Evolutionary conservation across 2,797 vertebrate genomes (phyloP).

Genomic region (Octomys mimax): DNA sequence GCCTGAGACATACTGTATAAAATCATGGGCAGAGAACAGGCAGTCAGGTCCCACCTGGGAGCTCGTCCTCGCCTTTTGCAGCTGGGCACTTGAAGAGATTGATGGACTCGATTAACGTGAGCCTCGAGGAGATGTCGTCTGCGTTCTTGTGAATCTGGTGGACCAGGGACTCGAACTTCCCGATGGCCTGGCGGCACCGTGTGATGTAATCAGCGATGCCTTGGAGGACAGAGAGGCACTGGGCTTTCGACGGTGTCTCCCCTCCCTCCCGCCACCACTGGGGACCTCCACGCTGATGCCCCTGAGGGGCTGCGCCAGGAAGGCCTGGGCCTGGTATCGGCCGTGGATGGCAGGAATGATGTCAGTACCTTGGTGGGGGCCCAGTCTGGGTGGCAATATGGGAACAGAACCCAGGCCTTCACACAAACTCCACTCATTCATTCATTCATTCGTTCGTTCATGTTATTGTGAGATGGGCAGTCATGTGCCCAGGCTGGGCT

Average conservation of each 20-base stretch:
- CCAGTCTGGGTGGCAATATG: background rate
- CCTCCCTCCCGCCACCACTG: background rate
- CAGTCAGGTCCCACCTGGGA: constrained; percentile 91
- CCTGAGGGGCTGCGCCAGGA: too few relatives aligned
- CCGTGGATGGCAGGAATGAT: too few relatives aligned
- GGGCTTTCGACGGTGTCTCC: background rate
- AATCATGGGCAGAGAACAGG: background rate
- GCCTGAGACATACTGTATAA: background rate
- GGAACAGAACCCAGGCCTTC: background rate
- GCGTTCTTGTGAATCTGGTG: constrained; percentile 93
- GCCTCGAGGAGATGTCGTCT: constrained; percentile 91
- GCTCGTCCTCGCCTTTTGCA: constrained; percentile 81
- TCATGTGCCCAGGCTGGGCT: background rate
- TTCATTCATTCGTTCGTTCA: background rate
- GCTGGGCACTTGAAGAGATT: constrained; percentile 93
- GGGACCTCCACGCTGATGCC: fast-evolving
- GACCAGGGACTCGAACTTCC: constrained; percentile 94
- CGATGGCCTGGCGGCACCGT: constrained; percentile 88
- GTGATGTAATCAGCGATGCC: constrained; percentile 93
- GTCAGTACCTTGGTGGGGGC: background rate
- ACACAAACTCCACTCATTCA: background rate
- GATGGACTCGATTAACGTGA: constrained; percentile 90
- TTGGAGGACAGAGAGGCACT: constrained; percentile 69
- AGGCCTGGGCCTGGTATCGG: background rate
- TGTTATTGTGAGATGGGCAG: background rate